Evolutionary conservation across 2,888 invertebrate species (phyloP), one percentile per base, ranked within the genome.

Genomic region (Himalopsyche tibetana): DNA sequence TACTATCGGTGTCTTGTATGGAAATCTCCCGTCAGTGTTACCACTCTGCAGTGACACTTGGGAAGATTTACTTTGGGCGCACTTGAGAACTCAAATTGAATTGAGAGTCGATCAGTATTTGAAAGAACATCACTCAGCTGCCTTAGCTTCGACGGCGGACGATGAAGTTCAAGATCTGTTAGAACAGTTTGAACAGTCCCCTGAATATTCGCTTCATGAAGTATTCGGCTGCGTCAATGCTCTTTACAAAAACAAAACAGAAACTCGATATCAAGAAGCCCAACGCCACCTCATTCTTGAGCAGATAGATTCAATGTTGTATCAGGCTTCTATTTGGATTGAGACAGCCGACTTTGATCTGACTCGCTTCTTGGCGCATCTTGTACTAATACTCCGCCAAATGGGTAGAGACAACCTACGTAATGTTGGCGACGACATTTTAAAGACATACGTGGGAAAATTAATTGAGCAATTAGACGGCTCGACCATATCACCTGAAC

Each of bases 241-340:
- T 40, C 88, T 93, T 63, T 92, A 93, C 92, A 91, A 93, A 89
- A 91, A 93, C 80, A 95, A 95, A 92, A 93, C 95, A 12, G 93
- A 94, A 89, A 93, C 95, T 87, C 94, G 96, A 79, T 95, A 96
- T 89, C 96, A 96, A 90, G 92, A 95, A 9, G 96, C 98, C 86
- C 98, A 98, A 91, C 96, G 97, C 89, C 95, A 95, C 90, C 92
- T 99, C 38, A 98, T 99, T 91, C 92, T 98, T 4, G 97, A 97
- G 89, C 96, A 97, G 90, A 93, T 96, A n/a, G 93, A 94, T 17
- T 93, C 95, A 81, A 92, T 98, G 84, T 94, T 98, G 92, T 94
- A 95, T 89, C 94, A 95, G 88, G 94, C 97, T 89, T 93, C 95
- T 82, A 91, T 92, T 15, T 96, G 96, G 95, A 90, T 96, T 69